These are phyloP conservation scores for Alaudala cheleensis DNA, from an alignment of 2,113 vertebrate genomes.

Conservation along the genomic window DNA sequence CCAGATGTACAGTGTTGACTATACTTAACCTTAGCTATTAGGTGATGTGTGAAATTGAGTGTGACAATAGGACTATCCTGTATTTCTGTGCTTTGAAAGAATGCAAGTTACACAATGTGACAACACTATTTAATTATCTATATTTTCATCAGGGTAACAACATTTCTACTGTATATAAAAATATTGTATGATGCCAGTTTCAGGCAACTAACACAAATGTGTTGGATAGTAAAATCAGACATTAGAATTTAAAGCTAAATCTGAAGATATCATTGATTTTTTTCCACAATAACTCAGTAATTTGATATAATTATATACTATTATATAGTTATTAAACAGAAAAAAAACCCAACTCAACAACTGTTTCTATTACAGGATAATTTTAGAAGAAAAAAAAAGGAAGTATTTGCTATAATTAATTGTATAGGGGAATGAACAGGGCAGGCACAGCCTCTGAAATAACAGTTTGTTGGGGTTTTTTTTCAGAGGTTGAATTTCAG, in stretches of 20 bases:
- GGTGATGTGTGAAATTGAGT: neutral
- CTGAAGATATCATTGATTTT: neutral
- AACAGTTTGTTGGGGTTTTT: neutral
- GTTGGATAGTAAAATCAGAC: neutral
- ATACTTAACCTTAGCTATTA: neutral
- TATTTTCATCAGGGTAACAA: neutral
- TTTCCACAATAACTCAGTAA: neutral
- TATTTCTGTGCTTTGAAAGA: neutral
- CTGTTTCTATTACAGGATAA: neutral
- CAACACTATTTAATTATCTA: neutral
- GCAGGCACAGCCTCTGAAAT: neutral
- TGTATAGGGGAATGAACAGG: neutral
- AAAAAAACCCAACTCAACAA: accelerated
- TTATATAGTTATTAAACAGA: neutral
- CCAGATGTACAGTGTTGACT: neutral
- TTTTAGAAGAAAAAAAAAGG: neutral
- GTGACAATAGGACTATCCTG: neutral
- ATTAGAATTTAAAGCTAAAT: neutral
- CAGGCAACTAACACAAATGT: neutral
- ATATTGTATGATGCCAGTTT: neutral
- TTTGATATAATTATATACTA: neutral
- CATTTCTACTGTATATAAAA: neutral
- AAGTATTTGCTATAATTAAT: neutral
- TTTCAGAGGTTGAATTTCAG: neutral
- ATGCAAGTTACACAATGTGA: neutral